Evolutionary conservation across 2,113 vertebrate species (phyloP).

Genomic region (Beaufortia kweichowensis): DNA sequence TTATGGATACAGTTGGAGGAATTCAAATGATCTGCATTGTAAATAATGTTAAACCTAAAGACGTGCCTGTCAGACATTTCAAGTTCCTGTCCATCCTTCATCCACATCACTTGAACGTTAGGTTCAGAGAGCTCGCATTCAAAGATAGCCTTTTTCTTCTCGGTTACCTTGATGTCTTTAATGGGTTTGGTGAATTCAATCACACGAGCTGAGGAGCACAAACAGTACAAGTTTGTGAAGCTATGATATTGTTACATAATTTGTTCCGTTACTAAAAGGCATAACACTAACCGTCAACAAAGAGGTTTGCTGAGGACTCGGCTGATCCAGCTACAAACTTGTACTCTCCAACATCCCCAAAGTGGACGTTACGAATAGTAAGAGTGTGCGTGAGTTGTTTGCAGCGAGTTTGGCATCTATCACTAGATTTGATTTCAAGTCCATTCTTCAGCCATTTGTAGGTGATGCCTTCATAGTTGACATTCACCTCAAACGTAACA

Average conservation of each 20-base stretch:
- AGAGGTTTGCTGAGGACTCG: slow-evolving; percentile 87
- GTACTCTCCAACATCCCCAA: slow-evolving; percentile 93
- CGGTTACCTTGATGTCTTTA: slow-evolving; percentile 92
- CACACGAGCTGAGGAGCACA: slow-evolving; percentile 81
- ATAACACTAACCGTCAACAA: slow-evolving; percentile 83
- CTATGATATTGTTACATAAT: not conserved
- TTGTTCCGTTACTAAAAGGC: not conserved
- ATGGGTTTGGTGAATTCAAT: slow-evolving; percentile 95
- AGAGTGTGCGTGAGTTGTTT: slow-evolving; percentile 91
- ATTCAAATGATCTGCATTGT: not conserved
- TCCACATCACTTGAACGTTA: slow-evolving; percentile 90
- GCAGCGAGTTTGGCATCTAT: slow-evolving; percentile 89
- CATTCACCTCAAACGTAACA: slow-evolving; percentile 95
- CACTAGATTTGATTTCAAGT: slow-evolving; percentile 92
- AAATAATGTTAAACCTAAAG: not conserved
- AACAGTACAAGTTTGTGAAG: not conserved
- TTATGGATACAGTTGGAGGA: not conserved
- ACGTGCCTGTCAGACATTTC: slow-evolving; percentile 83
- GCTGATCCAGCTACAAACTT: slow-evolving; percentile 90
- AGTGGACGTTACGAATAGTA: slow-evolving; percentile 94
- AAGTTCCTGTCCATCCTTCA: slow-evolving; percentile 93
- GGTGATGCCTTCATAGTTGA: slow-evolving; percentile 92
- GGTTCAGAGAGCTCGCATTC: slow-evolving; percentile 95
- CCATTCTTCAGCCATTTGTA: slow-evolving; percentile 99
- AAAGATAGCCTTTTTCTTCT: slow-evolving; percentile 94